phyloP scores from a whole-genome alignment of 2,113 vertebrate genomes.

The Charadrius vociferus region DNA sequence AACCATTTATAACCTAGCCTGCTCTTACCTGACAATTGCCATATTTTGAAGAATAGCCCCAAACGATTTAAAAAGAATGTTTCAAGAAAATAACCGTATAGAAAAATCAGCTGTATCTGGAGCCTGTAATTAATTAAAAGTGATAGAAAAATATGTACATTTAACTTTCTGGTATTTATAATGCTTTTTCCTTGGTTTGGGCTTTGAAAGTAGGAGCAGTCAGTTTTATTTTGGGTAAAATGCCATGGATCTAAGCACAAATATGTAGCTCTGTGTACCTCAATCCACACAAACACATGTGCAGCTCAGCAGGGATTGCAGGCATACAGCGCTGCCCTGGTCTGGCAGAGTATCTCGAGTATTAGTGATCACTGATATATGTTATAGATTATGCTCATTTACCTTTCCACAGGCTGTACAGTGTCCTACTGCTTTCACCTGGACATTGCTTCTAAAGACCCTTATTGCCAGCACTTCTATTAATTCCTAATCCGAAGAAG shows the following conservation, averaged over 20 bases:
- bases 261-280: rapidly evolving
- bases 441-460: background rate
- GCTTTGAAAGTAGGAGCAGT: background rate
- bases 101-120: background rate
- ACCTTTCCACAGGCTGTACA: background rate
- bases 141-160: rapidly evolving
- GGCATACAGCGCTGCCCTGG: rapidly evolving
- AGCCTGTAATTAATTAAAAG: background rate
- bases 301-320: background rate
- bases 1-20: background rate
- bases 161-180: background rate
- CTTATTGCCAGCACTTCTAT: background rate
- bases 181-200: background rate
- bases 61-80: background rate
- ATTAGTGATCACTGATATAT: background rate
- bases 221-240: background rate
- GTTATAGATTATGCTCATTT: background rate
- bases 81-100: background rate
- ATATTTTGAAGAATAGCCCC: background rate
- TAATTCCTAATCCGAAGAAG: background rate
- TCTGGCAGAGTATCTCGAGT: background rate
- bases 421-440: background rate
- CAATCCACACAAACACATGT: rapidly evolving
- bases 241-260: background rate
- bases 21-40: background rate